These are phyloP conservation scores for Cryptocheilus praepositus DNA, from an alignment of 2,888 invertebrate genomes.

Conservation along the genomic window DNA sequence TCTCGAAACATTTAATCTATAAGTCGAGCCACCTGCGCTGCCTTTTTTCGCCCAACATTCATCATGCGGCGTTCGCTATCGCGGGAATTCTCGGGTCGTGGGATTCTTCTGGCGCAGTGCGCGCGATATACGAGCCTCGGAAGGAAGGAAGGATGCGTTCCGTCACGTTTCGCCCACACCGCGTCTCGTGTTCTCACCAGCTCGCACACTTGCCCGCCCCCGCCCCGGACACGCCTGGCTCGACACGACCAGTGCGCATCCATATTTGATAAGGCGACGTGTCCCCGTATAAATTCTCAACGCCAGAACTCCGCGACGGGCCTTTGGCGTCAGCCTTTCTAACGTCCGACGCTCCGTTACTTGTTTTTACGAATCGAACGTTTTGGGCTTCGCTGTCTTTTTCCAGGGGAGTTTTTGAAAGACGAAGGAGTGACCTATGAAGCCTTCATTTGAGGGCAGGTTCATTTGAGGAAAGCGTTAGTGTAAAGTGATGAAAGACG, in stretches of 20 bases:
- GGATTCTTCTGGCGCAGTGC: slow-evolving; percentile 11
- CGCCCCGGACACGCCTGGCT: no score
- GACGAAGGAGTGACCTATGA: no score
- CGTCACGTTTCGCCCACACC: slow-evolving; percentile 20
- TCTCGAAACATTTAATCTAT: no score
- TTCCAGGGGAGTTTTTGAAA: no score
- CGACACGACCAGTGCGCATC: slow-evolving; percentile 28
- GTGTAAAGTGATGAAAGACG: no score
- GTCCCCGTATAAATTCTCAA: slow-evolving; percentile 34
- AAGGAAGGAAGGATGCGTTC: slow-evolving; percentile 16
- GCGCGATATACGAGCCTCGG: slow-evolving; percentile 25
- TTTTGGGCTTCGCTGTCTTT: no score
- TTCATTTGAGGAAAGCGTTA: no score
- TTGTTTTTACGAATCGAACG: slow-evolving; percentile 13
- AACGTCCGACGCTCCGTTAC: slow-evolving; percentile 22
- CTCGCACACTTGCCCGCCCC: no score
- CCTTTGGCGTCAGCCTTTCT: slow-evolving; percentile 31
- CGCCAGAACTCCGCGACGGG: slow-evolving; percentile 15
- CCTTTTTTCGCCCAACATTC: no score
- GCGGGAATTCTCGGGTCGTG: slow-evolving; percentile 28
- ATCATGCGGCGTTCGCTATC: slow-evolving; percentile 1
- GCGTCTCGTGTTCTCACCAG: no score
- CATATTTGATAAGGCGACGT: slow-evolving; percentile 49
- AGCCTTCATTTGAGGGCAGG: no score
- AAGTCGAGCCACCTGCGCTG: no score